Evolutionary conservation across 2,888 invertebrate genomes (phyloP), one percentile per base, ranked within the genome.

Genomic region (Crossocerus cetratus): DNA sequence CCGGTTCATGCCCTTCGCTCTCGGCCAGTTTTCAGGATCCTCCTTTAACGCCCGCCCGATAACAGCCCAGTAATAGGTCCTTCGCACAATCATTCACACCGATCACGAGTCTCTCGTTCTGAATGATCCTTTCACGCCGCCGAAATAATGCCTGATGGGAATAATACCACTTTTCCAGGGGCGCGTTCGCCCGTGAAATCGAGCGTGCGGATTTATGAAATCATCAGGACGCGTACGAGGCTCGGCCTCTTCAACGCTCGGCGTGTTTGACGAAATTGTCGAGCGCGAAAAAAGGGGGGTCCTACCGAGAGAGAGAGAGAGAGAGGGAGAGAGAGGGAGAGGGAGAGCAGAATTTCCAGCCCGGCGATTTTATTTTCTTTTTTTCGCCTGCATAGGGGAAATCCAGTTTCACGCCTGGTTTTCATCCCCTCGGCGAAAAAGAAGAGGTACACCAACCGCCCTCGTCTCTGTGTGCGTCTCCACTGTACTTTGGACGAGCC

Each of bases 321-420:
- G n/a, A n/a, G n/a, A n/a, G n/a, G n/a, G n/a, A n/a, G n/a, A n/a
- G n/a, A n/a, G n/a, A n/a, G n/a, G n/a, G n/a, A n/a, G n/a, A n/a
- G n/a, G n/a, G n/a, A n/a, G 16, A 49, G 16, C 16, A 49, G n/a
- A n/a, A 49, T 49, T 16, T 14, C 14, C n/a, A 49, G n/a, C 49
- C 5, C 5, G 49, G 16, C 16, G 49, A 65, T 69, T 63, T 63
- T 67, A 32, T 32, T 32, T 32, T 32, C 32, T 5, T 32, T 32
- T 32, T 32, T 32, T 11, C 32, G 32, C 32, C 32, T 71, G 44
- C 49, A 55, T 60, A 23, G 14, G 63, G 67, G 16, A 72, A 72
- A 68, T 68, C 68, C 60, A 59, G 67, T 64, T 68, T 72, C 63
- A 59, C 67, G 64, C 63, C 62, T 32, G 16, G 45, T 43, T 60